Conservation (phyloP, 2,888 invertebrate genomes). For the Andrena minutula region DNA sequence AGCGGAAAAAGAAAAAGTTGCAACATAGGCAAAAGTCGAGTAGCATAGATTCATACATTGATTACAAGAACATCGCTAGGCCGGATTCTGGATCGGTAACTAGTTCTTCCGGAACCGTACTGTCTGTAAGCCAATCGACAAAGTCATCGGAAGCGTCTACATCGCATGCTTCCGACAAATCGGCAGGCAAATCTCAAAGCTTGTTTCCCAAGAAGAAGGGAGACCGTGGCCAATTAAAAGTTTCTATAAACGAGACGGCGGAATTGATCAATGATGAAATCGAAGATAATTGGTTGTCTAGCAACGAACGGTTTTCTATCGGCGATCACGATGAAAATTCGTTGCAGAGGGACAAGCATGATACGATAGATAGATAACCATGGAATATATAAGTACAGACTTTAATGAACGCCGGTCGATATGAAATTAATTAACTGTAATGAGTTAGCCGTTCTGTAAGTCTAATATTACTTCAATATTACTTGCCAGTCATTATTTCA, state of each 20-base stretch:
- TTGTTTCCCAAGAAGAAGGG: conserved; percentile 79
- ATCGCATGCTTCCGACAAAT: conserved; percentile 72
- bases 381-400: not conserved
- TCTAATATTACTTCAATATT: conserved; percentile 1
- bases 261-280: conserved; percentile 82
- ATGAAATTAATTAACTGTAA: not conserved
- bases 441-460: not conserved
- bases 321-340: conserved; percentile 38
- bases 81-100: conserved; percentile 79
- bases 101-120: conserved; percentile 76
- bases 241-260: conserved; percentile 85
- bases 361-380: conserved; percentile 15
- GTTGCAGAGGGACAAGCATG: conserved; percentile 20
- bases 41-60: conserved; percentile 77
- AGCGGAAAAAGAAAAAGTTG: conserved; percentile 71
- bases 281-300: conserved; percentile 56
- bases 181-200: conserved; percentile 70
- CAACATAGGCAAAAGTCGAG: conserved; percentile 70
- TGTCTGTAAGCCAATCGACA: conserved; percentile 74
- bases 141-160: conserved; percentile 69
- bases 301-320: conserved; percentile 50
- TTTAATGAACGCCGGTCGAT: not conserved
- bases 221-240: conserved; percentile 81
- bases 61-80: conserved; percentile 74
- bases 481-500: not conserved